Evolutionary conservation across 2,888 invertebrate species (phyloP).

Genomic region (Sepiola atlantica): DNA sequence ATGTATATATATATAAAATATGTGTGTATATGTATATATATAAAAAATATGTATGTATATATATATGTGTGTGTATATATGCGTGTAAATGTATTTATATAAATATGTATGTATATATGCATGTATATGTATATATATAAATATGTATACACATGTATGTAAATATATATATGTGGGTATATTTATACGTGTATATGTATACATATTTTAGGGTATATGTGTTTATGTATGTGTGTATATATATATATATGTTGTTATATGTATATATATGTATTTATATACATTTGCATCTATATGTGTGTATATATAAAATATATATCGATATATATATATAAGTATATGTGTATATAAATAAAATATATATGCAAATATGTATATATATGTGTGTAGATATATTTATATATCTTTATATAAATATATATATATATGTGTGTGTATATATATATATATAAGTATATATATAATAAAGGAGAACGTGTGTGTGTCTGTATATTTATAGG

Average conservation of each 20-base stretch:
- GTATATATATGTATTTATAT: too few relatives aligned
- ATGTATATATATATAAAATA: background rate
- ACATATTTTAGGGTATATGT: too few relatives aligned
- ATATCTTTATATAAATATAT: background rate
- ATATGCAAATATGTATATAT: background rate
- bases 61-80: background rate
- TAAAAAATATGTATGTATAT: background rate
- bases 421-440: background rate
- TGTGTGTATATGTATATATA: background rate
- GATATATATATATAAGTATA: background rate
- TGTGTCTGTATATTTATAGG: too few relatives aligned
- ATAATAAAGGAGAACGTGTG: too few relatives aligned
- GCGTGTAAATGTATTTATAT: background rate
- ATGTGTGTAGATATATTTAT: background rate
- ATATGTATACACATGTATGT: too few relatives aligned
- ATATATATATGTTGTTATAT: too few relatives aligned
- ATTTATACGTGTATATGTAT: too few relatives aligned
- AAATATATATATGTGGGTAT: too few relatives aligned
- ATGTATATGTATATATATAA: too few relatives aligned
- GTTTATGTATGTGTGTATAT: too few relatives aligned
- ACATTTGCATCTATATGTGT: background rate
- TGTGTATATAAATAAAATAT: background rate
- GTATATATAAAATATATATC: background rate
- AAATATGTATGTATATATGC: background rate
- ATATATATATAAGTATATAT: background rate